phyloP scores from a whole-genome alignment of 1,140 invertebrate genomes.

The Cherax quadricarinatus region DNA sequence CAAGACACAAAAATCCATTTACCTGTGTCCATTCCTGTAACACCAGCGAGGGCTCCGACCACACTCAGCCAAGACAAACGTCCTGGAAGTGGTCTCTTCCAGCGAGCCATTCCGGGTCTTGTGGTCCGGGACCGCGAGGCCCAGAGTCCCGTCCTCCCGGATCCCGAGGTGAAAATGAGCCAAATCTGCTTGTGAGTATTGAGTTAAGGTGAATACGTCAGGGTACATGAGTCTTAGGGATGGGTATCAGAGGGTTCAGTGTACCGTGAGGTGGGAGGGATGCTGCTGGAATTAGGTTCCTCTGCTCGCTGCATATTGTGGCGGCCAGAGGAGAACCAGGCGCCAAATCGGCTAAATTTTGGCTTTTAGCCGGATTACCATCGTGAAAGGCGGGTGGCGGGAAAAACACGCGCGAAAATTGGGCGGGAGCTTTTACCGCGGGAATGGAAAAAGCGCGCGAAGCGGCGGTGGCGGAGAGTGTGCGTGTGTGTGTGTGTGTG shows the following conservation, averaged over 20 bases:
- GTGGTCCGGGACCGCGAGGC: not conserved
- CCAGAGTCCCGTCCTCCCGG: constrained; percentile 7
- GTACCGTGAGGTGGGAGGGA: constrained; percentile 20
- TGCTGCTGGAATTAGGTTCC: constrained; percentile 47
- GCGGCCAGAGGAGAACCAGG: constrained; percentile 39
- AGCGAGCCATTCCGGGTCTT: constrained; percentile 38
- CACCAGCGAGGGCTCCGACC: constrained; percentile 46
- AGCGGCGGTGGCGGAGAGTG: not conserved
- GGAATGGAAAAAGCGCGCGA: constrained; percentile 7
- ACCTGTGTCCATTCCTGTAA: constrained; percentile 64
- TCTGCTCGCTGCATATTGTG: constrained; percentile 57
- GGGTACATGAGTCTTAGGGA: constrained; percentile 45
- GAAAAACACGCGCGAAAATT: constrained; percentile 56
- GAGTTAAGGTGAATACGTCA: constrained; percentile 52
- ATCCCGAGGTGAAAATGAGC: constrained; percentile 52
- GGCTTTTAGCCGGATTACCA: constrained; percentile 66
- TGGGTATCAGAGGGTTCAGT: constrained; percentile 34
- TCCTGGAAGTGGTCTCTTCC: constrained; percentile 46
- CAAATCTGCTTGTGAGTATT: constrained; percentile 66
- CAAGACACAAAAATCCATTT: constrained; percentile 68
- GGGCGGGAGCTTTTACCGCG: constrained; percentile 42
- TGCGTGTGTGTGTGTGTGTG: not conserved
- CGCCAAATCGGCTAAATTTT: constrained; percentile 67
- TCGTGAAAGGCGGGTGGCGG: constrained; percentile 53
- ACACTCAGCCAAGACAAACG: constrained; percentile 62